Percentiles rank a stretch among this genome's conserved stretches.
phyloP scores from a whole-genome alignment of 2,113 vertebrate genomes.

The Anthoscopus minutus region DNA sequence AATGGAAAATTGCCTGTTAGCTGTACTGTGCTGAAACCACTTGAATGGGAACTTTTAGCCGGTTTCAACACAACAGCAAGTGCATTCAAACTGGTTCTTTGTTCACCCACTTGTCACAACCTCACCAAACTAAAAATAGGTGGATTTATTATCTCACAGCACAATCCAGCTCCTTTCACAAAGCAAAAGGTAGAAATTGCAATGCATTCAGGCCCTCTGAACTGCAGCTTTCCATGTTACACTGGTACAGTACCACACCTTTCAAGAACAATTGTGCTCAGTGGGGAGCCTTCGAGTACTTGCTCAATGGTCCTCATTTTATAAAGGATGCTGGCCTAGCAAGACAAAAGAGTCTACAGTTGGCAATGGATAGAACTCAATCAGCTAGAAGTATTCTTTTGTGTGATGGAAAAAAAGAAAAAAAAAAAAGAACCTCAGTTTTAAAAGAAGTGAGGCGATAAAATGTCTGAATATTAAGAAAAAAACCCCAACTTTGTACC shows the following conservation, averaged over 20 bases:
- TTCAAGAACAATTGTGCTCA: constrained; percentile 55
- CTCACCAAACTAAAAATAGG: constrained; percentile 51
- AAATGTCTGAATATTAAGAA: constrained; percentile 65
- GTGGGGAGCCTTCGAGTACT: constrained; percentile 53
- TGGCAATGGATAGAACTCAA: constrained; percentile 64
- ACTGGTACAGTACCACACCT: constrained; percentile 67
- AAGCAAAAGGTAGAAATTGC: constrained; percentile 61
- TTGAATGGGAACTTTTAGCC: constrained; percentile 60
- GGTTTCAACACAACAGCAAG: constrained; percentile 54
- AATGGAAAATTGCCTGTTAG: constrained; percentile 60
- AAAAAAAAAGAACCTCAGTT: neutral
- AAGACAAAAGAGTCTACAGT: constrained; percentile 58
- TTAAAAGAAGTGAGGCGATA: constrained; percentile 57
- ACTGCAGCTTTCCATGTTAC: constrained; percentile 40
- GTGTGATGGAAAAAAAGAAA: neutral
- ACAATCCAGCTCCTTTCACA: constrained; percentile 58
- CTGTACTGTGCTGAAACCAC: constrained; percentile 40
- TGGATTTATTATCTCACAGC: constrained; percentile 64
- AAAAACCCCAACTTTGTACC: constrained; percentile 18
- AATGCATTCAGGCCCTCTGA: constrained; percentile 51
- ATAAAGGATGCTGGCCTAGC: constrained; percentile 55
- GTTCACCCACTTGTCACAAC: constrained; percentile 60
- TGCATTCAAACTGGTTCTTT: constrained; percentile 62
- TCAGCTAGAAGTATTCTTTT: constrained; percentile 65
- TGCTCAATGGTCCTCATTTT: constrained; percentile 50